Evolutionary conservation across 2,113 vertebrate genomes (phyloP).

Genomic region (cattle (Bos taurus)): ARS-UCD2.0 NC_037356.1:29960501-29961000

Average conservation of each 20-base stretch:
- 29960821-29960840: not conserved
- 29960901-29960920: not conserved
- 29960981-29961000: conserved; percentile 7
- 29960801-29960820: too few species aligned
- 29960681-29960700: not conserved
- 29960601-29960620: not conserved
- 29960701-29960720: not conserved
- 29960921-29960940: not conserved
- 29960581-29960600: not conserved
- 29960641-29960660: not conserved
- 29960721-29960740: not conserved
- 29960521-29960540: not conserved
- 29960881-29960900: not conserved
- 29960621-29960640: not conserved
- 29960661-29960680: not conserved
- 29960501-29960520: not conserved
- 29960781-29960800: not conserved
- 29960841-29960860: not conserved
- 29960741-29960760: not conserved
- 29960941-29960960: not conserved
- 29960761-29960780: not conserved
- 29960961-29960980: not conserved
- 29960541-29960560: not conserved
- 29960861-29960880: not conserved
- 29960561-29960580: not conserved